Evolutionary conservation across 1,140 invertebrate genomes (phyloP), one percentile per base, ranked within the genome.

Genomic region (Helicorthomorpha holstii): DNA sequence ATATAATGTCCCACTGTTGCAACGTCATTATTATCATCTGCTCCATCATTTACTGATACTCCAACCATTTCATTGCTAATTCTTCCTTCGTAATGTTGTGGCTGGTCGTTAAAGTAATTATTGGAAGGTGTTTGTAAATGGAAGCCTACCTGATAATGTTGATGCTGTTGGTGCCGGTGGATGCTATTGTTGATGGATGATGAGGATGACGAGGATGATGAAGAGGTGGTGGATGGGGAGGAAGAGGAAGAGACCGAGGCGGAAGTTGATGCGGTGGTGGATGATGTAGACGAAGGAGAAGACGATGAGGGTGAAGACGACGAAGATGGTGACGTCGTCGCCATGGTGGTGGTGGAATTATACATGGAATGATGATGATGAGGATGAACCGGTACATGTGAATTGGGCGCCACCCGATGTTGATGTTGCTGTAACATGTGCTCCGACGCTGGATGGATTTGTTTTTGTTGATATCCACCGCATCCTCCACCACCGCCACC

Each of bases 71-170:
- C n/a, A n/a, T n/a, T n/a, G n/a, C n/a, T n/a, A n/a, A n/a, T n/a
- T n/a, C n/a, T n/a, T n/a, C n/a, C 51, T 67, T 68, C 1, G 63
- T 60, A 60, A 52, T 54, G 53, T 56, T 62, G 59, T 54, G 53
- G 65, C 52, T 54, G 64, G 52, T 56, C 66, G 56, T 50, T 59
- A 54, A 53, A 64, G 58, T 66, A 63, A 52, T 64, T 61, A 51
- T 63, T 60, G 55, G 62, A 50, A 71, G 71, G 52, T 72, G 70
- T 50, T 56, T 53, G 47, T 55, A 52, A 49, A 55, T 55, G 16
- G 53, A 54, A 42, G 54, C 57, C 10, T 51, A 50, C 46, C 56
- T 56, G 21, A 58, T 46, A n/a, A 48, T 49, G 16, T 7, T 7
- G 29, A 34, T 16, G 29, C 7, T 7, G 29, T 7, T 34, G 29